Evolutionary conservation across 1,140 invertebrate species (phyloP).

Genomic region (Leptoteleia sp.): DNA sequence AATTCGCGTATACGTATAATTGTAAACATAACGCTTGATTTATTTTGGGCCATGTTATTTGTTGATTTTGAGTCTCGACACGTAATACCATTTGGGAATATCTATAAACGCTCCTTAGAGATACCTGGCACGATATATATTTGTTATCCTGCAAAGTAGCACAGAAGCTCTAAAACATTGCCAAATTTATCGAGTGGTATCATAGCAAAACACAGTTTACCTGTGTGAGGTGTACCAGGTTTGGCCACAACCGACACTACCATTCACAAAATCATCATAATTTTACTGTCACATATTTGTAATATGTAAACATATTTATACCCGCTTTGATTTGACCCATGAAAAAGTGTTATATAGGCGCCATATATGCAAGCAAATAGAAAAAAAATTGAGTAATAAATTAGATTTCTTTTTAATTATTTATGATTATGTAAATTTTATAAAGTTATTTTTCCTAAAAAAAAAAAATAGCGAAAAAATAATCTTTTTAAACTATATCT

Average conservation of each 20-base stretch:
- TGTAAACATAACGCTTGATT: conserved; percentile 22
- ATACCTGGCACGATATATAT: conserved; percentile 40
- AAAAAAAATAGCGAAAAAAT: no score
- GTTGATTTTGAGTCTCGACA: conserved; percentile 53
- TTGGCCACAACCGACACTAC: conserved; percentile 19
- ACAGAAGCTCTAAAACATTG: conserved; percentile 35
- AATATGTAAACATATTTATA: no score
- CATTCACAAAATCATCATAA: no score
- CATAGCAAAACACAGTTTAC: conserved; percentile 35
- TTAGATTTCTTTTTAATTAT: no score
- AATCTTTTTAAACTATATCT: no score
- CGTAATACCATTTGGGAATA: conserved; percentile 54
- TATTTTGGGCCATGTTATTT: conserved; percentile 23
- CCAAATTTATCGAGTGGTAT: conserved; percentile 50
- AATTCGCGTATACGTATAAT: conserved; percentile 20
- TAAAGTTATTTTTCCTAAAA: no score
- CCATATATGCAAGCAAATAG: no score
- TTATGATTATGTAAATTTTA: no score
- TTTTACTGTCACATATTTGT: no score
- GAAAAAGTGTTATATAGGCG: no score
- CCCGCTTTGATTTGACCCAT: no score
- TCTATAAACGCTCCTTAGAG: conserved; percentile 53
- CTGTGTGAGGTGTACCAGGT: conserved; percentile 25
- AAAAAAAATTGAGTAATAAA: no score
- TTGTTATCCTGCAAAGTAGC: conserved; percentile 41